phyloP scores from a whole-genome alignment of 2,888 invertebrate genomes.

The Hyppa rectilinea region DNA sequence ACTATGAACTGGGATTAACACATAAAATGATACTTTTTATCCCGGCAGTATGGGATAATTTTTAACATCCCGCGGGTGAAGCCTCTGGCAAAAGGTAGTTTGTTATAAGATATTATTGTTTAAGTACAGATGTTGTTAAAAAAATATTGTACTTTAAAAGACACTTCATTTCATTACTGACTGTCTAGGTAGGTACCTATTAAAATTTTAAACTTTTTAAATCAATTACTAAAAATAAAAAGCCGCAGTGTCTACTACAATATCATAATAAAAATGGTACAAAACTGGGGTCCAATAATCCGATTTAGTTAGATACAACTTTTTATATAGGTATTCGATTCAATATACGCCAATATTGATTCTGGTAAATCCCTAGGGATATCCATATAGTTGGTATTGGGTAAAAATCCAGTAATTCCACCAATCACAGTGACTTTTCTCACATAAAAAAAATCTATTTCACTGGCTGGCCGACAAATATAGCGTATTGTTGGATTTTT shows the following conservation, averaged over 20 bases:
- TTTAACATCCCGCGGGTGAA: no score
- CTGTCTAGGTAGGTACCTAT: no score
- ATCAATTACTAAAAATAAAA: conserved; percentile 14
- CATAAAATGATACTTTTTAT: no score
- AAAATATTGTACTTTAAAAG: no score
- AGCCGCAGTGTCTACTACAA: neutral
- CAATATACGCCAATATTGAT: conserved; percentile 62
- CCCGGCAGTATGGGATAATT: no score
- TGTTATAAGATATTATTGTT: no score
- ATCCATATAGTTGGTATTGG: conserved; percentile 49
- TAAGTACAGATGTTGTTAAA: no score
- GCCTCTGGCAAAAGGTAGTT: no score
- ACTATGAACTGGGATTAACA: no score
- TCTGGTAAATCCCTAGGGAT: conserved; percentile 49
- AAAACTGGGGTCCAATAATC: conserved; percentile 42
- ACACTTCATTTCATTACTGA: no score
- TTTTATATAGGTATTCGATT: conserved; percentile 58
- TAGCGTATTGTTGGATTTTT: conserved; percentile 35
- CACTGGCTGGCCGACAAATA: conserved; percentile 40
- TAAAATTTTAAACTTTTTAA: no score
- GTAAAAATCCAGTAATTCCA: conserved; percentile 52
- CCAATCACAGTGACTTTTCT: conserved; percentile 53
- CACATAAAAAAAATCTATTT: conserved; percentile 48
- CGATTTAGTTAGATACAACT: conserved; percentile 46
- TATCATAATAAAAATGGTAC: conserved; percentile 21